Evolutionary conservation across 2,797 vertebrate species (phyloP).

Genomic region (Eulemur albifrons): DNA sequence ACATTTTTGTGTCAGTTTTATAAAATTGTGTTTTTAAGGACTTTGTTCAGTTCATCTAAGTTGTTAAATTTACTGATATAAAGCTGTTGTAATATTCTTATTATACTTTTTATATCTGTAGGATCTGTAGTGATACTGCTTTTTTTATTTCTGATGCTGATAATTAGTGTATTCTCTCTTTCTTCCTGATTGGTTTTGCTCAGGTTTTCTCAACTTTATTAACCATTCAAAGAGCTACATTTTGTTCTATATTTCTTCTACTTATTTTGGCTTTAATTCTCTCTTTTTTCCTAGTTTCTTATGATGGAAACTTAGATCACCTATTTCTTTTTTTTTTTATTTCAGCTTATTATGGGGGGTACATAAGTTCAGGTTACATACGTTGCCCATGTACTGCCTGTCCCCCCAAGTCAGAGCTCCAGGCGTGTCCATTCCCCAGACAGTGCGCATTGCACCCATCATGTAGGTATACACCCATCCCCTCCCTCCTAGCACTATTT

Average conservation of each 20-base stretch:
- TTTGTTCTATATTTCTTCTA: not conserved
- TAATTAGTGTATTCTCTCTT: not conserved
- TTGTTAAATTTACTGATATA: not conserved
- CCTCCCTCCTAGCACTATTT: not conserved
- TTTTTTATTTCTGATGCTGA: not conserved
- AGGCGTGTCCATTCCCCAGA: too few species aligned
- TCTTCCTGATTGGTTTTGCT: not conserved
- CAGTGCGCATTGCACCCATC: too few species aligned
- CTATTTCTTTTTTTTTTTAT: not conserved
- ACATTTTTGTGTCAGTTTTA: not conserved
- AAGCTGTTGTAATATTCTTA: not conserved
- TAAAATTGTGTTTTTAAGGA: not conserved
- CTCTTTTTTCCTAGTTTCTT: not conserved
- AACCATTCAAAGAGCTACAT: not conserved
- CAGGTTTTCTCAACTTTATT: not conserved
- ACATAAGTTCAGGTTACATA: too few species aligned
- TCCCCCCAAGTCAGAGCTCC: too few species aligned
- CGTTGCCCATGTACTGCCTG: fast-evolving
- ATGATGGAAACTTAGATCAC: not conserved
- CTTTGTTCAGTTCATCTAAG: not conserved
- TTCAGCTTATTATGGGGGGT: too few species aligned
- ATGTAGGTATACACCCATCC: too few species aligned
- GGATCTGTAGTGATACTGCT: not conserved
- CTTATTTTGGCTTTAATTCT: not conserved
- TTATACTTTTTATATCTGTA: not conserved